These are phyloP conservation scores for Tryphoninae sp. DNA, from an alignment of 2,888 invertebrate genomes.

Conservation along the genomic window DNA sequence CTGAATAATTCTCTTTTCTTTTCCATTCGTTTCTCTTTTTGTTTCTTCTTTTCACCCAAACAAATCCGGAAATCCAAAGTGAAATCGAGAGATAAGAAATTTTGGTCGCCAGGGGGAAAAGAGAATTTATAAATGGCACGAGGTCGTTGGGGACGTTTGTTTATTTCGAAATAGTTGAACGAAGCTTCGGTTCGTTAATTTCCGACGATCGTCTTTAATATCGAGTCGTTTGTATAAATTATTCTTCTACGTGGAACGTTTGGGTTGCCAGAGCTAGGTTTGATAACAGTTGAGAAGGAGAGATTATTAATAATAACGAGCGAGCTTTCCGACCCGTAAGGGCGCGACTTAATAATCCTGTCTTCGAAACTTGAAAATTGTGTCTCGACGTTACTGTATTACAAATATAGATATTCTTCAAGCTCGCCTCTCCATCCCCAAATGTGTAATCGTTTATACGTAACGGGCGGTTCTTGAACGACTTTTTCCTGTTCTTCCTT, in stretches of 20 bases:
- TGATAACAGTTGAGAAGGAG: conserved; percentile 31
- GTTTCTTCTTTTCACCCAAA: neutral
- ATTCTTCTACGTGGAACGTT: neutral
- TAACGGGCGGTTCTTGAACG: neutral
- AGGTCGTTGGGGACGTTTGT: neutral
- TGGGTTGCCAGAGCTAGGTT: neutral
- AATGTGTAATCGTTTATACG: conserved; percentile 27
- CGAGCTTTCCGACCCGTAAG: conserved; percentile 52
- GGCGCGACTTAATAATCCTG: conserved; percentile 51
- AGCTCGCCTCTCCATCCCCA: neutral
- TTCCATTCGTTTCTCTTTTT: neutral
- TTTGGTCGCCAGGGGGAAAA: no score
- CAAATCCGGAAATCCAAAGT: no score
- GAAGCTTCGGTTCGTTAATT: conserved; percentile 42
- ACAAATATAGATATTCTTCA: conserved; percentile 10
- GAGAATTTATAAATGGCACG: no score
- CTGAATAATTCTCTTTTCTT: neutral
- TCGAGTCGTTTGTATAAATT: conserved; percentile 39
- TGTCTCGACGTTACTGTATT: conserved; percentile 30
- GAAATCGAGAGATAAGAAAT: no score
- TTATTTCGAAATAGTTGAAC: conserved; percentile 8
- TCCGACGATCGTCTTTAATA: conserved; percentile 33
- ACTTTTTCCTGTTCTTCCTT: conserved; percentile 13
- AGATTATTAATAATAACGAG: conserved; percentile 42
- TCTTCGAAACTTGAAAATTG: conserved; percentile 31